phyloP scores from a whole-genome alignment of 2,888 invertebrate genomes.

The Philereme transversata region DNA sequence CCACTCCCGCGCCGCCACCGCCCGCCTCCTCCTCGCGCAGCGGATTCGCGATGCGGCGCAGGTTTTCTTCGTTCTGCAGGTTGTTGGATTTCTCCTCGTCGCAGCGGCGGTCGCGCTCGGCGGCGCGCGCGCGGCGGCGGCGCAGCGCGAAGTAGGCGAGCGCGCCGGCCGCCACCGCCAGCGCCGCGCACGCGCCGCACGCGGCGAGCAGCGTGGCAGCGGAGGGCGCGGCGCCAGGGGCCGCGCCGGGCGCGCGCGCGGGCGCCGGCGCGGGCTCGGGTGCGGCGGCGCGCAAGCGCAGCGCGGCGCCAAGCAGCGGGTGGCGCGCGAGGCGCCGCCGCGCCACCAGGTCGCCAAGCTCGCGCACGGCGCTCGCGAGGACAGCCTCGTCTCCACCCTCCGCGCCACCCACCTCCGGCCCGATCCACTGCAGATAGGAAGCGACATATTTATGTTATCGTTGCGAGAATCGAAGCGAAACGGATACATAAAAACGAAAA shows the following conservation, averaged over 20 bases:
- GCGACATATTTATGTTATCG: no score
- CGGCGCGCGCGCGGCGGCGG: constrained; percentile 52
- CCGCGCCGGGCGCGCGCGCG: constrained; percentile 56
- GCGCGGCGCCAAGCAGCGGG: constrained; percentile 69
- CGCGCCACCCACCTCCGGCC: constrained; percentile 65
- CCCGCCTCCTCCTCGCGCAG: constrained; percentile 83
- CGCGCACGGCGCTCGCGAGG: constrained; percentile 64
- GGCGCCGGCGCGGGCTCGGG: constrained; percentile 47
- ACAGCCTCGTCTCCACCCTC: constrained; percentile 52
- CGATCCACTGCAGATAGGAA: constrained; percentile 62
- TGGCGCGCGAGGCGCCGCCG: constrained; percentile 69
- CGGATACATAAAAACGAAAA: no score
- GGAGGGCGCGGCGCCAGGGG: constrained; percentile 60
- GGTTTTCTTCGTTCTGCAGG: constrained; percentile 94
- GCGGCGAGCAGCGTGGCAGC: constrained; percentile 59
- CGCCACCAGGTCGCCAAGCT: constrained; percentile 68
- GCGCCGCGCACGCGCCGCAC: constrained; percentile 39
- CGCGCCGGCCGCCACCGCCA: constrained; percentile 40
- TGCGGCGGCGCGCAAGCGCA: constrained; percentile 58
- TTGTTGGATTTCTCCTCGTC: constrained; percentile 96
- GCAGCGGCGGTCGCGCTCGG: constrained; percentile 81
- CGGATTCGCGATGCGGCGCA: constrained; percentile 92
- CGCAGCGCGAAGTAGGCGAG: constrained; percentile 52
- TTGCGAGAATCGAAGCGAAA: no score
- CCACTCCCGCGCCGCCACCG: constrained; percentile 68